Percentiles rank a stretch among this genome's conserved stretches.
Evolutionary conservation across 2,113 vertebrate genomes (phyloP).

Genomic region (Equus quagga): DNA sequence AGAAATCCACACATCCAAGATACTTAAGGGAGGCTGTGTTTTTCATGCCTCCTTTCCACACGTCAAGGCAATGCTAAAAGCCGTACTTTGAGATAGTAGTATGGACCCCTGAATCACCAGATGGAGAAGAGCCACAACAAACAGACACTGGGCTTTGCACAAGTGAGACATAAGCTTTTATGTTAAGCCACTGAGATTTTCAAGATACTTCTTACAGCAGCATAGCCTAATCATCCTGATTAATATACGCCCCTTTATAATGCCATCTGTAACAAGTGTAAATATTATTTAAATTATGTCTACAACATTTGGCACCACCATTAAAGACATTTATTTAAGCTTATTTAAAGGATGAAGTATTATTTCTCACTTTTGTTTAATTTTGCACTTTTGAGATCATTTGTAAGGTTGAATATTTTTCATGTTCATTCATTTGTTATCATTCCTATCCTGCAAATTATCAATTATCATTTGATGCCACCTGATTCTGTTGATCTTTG

Average conservation of each 20-base stretch:
- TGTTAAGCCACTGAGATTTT: not conserved
- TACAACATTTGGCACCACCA: not conserved
- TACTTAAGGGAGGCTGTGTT: not conserved
- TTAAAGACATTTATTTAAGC: not conserved
- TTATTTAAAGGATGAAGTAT: not conserved
- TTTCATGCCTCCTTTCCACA: not conserved
- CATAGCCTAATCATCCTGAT: not conserved
- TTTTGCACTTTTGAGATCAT: not conserved
- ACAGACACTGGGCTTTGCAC: too few relatives aligned
- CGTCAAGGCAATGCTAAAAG: not conserved
- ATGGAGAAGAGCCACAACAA: not conserved
- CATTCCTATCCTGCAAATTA: not conserved
- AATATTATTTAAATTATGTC: not conserved
- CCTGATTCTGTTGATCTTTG: not conserved
- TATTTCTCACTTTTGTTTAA: constrained; percentile 13
- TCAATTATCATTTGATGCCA: not conserved
- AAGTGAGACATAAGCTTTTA: not conserved
- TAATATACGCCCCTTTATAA: not conserved
- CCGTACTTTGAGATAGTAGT: not conserved
- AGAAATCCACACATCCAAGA: not conserved
- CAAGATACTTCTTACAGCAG: not conserved
- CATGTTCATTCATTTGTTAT: not conserved
- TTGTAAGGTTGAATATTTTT: not conserved
- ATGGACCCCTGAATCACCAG: not conserved
- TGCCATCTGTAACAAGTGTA: not conserved